Base-by-base conservation (phyloP, 1,140 invertebrate species). In the Theocolax elegans region DNA sequence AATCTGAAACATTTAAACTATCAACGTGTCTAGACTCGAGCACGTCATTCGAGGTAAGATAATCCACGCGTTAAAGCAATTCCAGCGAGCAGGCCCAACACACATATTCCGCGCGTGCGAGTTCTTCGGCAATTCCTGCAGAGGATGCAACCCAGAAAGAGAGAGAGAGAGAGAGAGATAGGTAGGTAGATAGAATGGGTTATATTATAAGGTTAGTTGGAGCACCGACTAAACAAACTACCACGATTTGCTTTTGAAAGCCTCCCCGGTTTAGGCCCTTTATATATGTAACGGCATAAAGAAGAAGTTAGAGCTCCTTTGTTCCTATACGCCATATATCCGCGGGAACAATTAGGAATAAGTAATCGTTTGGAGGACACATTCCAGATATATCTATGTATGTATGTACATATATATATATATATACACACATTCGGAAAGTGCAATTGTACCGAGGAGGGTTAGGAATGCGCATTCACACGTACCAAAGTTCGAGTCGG, bases 261-360 rank as follows among this genome's bases (percentile, higher is more conserved):
- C 23, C 31, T 29, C 1, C 13, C 9, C 23, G 12, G 12, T n/a
- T n/a, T n/a, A n/a, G n/a, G n/a, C n/a, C n/a, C n/a, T n/a, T n/a
- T n/a, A n/a, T n/a, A n/a, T n/a, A n/a, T 51, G 58, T 71, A 72
- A 73, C 72, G 66, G 44, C 65, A 67, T 63, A 63, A 1, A 31
- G 29, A 59, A 35, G 65, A 38, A 59, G 13, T 35, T 48, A 29
- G 1, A n/a, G 23, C 27, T 12, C 31, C 4, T 35, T 6, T 35
- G 10, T 35, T 8, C 15, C 7, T 74, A 59, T 72, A 67, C n/a
- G n/a, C n/a, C 68, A 74, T 73, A 75, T 62, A 72, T 68, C 51
- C 67, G 72, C 54, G 67, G 71, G 76, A 80, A 81, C 78, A 81
- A 81, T 80, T 80, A 78, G 72, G 75, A 73, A 75, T 78, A 80